Conservation (phyloP, 1,140 invertebrate genomes). For the Heterodera schachtii region DNA sequence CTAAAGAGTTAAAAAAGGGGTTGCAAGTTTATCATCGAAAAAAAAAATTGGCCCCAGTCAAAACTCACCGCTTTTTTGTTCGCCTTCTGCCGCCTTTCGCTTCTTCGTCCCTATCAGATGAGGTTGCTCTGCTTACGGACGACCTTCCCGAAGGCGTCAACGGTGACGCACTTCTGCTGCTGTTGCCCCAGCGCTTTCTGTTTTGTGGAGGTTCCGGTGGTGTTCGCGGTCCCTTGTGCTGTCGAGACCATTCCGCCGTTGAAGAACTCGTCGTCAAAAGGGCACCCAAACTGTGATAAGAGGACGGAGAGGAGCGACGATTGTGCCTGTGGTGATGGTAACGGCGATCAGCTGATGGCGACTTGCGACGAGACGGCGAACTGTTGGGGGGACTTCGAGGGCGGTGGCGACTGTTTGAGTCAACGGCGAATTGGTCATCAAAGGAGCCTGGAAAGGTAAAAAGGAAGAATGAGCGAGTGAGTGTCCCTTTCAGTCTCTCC, state of each 20-base stretch:
- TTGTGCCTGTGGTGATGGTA: background rate
- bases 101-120: background rate
- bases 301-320: background rate
- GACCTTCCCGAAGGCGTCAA: background rate
- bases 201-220: background rate
- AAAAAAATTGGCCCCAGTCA: background rate
- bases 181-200: too few relatives aligned
- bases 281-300: slow-evolving; percentile 6
- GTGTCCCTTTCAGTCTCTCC: background rate
- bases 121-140: background rate
- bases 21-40: background rate
- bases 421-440: too few relatives aligned
- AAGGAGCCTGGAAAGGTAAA: too few relatives aligned
- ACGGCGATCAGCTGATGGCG: background rate
- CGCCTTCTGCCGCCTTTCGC: background rate
- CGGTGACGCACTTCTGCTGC: background rate
- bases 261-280: slow-evolving; percentile 1
- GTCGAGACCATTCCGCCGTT: background rate
- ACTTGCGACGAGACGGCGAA: slow-evolving; percentile 2
- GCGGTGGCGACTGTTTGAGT: background rate
- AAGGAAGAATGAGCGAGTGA: background rate
- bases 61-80: background rate
- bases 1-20: background rate
- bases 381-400: background rate
- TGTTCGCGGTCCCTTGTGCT: slow-evolving; percentile 12